Percentiles rank a stretch among this genome's conserved stretches.
Evolutionary conservation across 2,797 vertebrate species (phyloP).

Genomic region (Coendou prehensilis): DNA sequence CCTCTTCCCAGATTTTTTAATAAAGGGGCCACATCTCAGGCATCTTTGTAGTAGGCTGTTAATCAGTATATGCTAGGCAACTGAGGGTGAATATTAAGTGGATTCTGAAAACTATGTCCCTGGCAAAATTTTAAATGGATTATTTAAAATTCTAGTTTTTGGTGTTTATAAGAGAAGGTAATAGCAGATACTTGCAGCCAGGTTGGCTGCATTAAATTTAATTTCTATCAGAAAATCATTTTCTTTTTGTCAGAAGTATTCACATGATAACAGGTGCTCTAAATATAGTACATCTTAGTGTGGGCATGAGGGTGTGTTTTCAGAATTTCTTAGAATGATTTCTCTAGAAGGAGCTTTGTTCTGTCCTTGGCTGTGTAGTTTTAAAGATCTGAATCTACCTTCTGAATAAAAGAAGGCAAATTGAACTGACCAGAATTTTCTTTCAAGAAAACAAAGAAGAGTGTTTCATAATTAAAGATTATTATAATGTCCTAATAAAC

Average conservation of each 20-base stretch:
- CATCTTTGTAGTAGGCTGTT: neutral
- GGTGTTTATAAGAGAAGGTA: neutral
- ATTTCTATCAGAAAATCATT: neutral
- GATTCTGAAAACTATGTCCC: neutral
- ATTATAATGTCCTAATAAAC: neutral
- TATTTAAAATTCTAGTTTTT: neutral
- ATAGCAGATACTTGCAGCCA: neutral
- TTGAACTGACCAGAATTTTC: neutral
- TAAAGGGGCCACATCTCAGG: neutral
- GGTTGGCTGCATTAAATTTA: constrained; percentile 16
- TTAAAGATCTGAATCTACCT: constrained; percentile 21
- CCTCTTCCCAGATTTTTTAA: constrained; percentile 30
- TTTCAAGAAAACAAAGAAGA: neutral
- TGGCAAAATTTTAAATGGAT: neutral
- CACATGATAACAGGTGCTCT: neutral
- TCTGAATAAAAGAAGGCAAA: constrained; percentile 7
- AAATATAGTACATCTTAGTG: neutral
- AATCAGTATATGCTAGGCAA: neutral
- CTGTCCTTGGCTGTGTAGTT: neutral
- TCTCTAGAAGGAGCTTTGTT: neutral
- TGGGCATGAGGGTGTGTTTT: neutral
- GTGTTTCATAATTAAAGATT: constrained; percentile 38
- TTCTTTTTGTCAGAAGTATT: neutral
- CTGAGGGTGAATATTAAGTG: neutral
- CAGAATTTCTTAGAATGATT: constrained; percentile 31